phyloP scores from a whole-genome alignment of 2,113 vertebrate species.

The Phrynosoma blainvillii region DNA sequence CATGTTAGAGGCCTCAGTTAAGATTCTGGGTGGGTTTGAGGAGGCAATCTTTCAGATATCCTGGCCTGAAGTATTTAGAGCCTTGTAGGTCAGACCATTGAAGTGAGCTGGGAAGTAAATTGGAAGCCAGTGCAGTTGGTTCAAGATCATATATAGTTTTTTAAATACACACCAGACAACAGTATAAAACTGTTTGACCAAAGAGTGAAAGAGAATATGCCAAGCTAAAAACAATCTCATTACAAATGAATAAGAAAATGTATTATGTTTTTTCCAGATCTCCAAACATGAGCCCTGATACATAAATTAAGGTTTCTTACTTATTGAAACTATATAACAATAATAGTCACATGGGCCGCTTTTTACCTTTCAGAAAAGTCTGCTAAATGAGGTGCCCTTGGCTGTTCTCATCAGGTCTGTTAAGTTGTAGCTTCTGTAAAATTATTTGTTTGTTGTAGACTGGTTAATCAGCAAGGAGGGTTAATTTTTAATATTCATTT shows the following conservation, averaged over 20 bases:
- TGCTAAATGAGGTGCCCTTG: neutral
- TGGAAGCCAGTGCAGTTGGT: too few relatives aligned
- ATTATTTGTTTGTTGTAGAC: too few relatives aligned
- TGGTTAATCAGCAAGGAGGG: too few relatives aligned
- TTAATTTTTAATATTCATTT: too few relatives aligned
- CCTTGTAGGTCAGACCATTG: too few relatives aligned
- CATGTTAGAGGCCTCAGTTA: too few relatives aligned
- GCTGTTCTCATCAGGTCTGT: neutral
- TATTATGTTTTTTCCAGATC: too few relatives aligned
- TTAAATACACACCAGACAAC: neutral
- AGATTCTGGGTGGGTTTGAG: too few relatives aligned
- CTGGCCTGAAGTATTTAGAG: too few relatives aligned
- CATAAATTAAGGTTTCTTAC: neutral
- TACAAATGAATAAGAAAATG: neutral
- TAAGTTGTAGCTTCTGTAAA: too few relatives aligned
- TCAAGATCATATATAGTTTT: neutral
- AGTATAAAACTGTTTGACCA: neutral
- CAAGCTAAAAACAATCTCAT: neutral
- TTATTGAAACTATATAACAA: neutral
- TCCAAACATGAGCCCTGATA: neutral
- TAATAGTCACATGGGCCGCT: neutral
- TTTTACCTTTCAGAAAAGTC: neutral
- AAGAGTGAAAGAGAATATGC: neutral
- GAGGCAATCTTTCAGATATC: too few relatives aligned
- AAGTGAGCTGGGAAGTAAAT: too few relatives aligned